phyloP scores from a whole-genome alignment of 2,888 invertebrate species.

The Drosophila longiperda region DNA sequence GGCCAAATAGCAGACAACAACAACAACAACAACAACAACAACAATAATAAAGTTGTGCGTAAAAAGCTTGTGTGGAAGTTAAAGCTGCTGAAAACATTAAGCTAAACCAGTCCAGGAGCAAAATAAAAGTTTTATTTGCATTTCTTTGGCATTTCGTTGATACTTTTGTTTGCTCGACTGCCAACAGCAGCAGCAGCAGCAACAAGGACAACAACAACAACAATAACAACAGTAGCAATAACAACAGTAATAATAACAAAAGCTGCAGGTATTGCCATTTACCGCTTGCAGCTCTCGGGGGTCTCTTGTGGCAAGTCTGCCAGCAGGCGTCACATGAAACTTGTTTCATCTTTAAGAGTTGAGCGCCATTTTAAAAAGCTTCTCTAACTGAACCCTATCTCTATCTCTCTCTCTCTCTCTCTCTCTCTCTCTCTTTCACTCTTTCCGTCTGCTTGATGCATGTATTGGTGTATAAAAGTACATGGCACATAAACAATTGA shows the following conservation, averaged over 20 bases:
- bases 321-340: conserved; percentile 42
- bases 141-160: conserved; percentile 72
- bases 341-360: conserved; percentile 56
- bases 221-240: conserved; percentile 5
- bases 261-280: conserved; percentile 63
- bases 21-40: neutral
- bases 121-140: conserved; percentile 70
- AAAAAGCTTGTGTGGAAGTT: conserved; percentile 33
- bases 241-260: conserved; percentile 43
- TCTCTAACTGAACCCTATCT: conserved; percentile 2
- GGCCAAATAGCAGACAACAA: neutral
- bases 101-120: conserved; percentile 29
- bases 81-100: conserved; percentile 46
- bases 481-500: conserved; percentile 68
- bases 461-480: conserved; percentile 13
- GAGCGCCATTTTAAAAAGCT: conserved; percentile 37
- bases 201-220: conserved; percentile 16
- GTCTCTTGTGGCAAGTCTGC: conserved; percentile 34
- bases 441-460: neutral
- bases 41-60: conserved; percentile 16
- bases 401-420: neutral
- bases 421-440: conserved; percentile 1
- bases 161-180: conserved; percentile 46
- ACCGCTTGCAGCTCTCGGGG: conserved; percentile 9
- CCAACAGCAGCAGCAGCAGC: conserved; percentile 14